Percentiles rank a stretch among this genome's conserved stretches.
phyloP scores from a whole-genome alignment of 2,888 invertebrate genomes.

The Lypha dubia region DNA sequence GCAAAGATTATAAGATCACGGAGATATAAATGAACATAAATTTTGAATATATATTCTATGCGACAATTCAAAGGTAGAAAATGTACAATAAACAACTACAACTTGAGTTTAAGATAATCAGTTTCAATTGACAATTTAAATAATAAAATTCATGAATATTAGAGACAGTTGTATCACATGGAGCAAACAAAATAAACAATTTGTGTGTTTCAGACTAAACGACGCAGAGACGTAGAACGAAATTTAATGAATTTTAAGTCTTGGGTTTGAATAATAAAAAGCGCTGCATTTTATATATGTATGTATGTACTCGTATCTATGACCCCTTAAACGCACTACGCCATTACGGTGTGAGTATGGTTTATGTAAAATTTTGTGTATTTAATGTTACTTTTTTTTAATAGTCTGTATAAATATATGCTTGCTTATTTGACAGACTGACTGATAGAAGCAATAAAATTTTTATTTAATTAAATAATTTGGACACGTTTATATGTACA shows the following conservation, averaged over 20 bases:
- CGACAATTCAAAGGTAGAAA: slow-evolving; percentile 51
- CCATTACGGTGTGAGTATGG: background rate
- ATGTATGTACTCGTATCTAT: background rate
- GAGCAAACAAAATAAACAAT: background rate
- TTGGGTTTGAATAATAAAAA: background rate
- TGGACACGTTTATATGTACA: slow-evolving; percentile 45
- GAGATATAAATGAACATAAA: slow-evolving; percentile 45
- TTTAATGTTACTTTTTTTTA: slow-evolving; percentile 2
- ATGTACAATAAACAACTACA: background rate
- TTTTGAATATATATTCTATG: slow-evolving; percentile 51
- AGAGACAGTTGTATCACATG: slow-evolving; percentile 33
- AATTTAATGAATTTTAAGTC: background rate
- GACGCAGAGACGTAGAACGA: background rate
- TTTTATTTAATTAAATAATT: slow-evolving; percentile 70
- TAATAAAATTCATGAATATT: slow-evolving; percentile 46
- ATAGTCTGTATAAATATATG: slow-evolving; percentile 11
- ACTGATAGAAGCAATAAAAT: slow-evolving; percentile 53
- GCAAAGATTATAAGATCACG: slow-evolving; percentile 68
- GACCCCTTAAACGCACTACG: background rate
- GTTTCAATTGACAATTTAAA: slow-evolving; percentile 71
- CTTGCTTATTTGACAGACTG: background rate
- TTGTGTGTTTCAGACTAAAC: background rate
- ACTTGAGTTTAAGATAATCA: slow-evolving; percentile 63
- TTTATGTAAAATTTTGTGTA: slow-evolving; percentile 11
- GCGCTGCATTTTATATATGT: background rate